Conservation (phyloP, 2,113 vertebrate genomes). For the Callipepla squamata region DNA sequence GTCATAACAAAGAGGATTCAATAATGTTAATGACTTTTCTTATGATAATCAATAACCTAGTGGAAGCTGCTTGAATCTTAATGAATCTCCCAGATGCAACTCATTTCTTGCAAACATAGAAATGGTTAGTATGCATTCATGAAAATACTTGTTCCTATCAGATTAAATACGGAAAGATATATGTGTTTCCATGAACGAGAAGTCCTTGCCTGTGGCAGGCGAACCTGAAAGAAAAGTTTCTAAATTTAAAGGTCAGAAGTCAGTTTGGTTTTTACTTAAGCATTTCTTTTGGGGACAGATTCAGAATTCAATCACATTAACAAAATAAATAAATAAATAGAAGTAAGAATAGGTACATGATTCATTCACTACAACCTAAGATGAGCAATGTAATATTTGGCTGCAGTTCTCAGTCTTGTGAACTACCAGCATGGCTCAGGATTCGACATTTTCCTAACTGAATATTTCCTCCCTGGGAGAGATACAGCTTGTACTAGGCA, state of each 20-base stretch:
- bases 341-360: background rate
- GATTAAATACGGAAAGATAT: background rate
- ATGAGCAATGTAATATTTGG: background rate
- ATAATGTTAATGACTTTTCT: constrained; percentile 73
- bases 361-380: background rate
- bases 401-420: background rate
- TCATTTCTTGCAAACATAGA: background rate
- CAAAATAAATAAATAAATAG: background rate
- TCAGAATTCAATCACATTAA: background rate
- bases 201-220: background rate
- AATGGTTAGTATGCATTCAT: background rate
- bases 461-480: background rate
- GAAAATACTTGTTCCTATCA: background rate
- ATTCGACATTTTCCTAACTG: background rate
- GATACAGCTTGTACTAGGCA: background rate
- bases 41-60: constrained; percentile 76
- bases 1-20: constrained; percentile 76
- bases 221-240: background rate
- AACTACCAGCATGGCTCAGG: background rate
- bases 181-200: background rate
- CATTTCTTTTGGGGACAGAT: background rate
- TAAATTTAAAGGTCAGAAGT: background rate
- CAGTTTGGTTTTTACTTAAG: background rate
- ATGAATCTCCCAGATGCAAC: background rate
- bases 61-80: constrained; percentile 63